A percentile compares a stretch with the other conserved stretches of the same genome.
Conservation (phyloP, 2,113 vertebrate species). For the Sebastes schlegelii region DNA sequence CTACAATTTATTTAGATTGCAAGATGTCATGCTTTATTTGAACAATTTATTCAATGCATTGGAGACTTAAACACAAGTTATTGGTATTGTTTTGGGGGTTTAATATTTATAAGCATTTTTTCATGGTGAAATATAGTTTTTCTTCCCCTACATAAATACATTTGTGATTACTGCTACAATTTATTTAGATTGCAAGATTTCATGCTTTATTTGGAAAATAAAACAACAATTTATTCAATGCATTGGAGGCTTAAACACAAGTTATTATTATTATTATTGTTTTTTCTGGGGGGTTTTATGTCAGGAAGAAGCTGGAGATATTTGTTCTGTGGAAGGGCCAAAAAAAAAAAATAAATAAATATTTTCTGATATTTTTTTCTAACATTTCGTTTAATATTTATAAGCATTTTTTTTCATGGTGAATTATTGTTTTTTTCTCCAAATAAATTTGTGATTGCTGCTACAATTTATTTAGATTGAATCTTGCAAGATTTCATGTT, state of each 20-base stretch:
- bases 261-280: neutral
- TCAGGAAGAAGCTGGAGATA: neutral
- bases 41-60: neutral
- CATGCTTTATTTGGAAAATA: neutral
- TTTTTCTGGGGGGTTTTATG: neutral
- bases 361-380: too few species aligned
- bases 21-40: neutral
- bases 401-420: neutral
- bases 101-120: too few species aligned
- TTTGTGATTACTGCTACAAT: neutral
- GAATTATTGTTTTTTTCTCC: neutral
- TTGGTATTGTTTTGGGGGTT: neutral
- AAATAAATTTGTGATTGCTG: neutral
- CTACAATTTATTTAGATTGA: conserved; percentile 6
- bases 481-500: neutral
- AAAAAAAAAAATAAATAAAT: too few species aligned
- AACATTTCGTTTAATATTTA: too few species aligned
- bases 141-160: neutral
- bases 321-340: too few species aligned
- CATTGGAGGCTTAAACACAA: neutral
- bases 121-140: neutral
- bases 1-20: conserved; percentile 11
- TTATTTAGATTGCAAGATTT: conserved; percentile 11
- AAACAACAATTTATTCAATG: neutral
- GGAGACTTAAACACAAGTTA: neutral